Percentiles rank a stretch among this genome's conserved stretches.
phyloP scores from a whole-genome alignment of 2,113 vertebrate species.

The Strix aluco region DNA sequence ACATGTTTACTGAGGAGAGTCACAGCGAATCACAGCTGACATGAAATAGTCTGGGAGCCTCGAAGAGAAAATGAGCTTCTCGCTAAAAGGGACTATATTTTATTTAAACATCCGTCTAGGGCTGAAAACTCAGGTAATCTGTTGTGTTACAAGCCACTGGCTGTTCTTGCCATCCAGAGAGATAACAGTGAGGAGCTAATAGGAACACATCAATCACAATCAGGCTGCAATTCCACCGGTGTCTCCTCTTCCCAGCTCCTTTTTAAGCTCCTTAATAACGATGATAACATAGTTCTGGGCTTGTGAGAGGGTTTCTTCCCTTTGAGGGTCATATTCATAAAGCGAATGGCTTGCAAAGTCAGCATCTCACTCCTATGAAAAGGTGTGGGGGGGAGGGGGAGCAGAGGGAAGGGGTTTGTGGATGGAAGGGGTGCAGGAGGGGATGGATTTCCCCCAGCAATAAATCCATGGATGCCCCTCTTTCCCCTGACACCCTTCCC shows the following conservation, averaged over 20 bases:
- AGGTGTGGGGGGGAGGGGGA: background rate
- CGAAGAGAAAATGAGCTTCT: slow-evolving; percentile 89
- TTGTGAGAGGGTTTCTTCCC: slow-evolving; percentile 75
- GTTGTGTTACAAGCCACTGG: slow-evolving; percentile 97
- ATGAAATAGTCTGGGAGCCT: slow-evolving; percentile 82
- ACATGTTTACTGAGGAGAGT: slow-evolving; percentile 91
- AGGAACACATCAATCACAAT: slow-evolving; percentile 95
- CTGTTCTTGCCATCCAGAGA: slow-evolving; percentile 88
- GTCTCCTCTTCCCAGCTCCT: slow-evolving; percentile 83
- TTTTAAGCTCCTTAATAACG: slow-evolving; percentile 87
- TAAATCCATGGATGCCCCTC: slow-evolving; percentile 4
- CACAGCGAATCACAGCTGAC: slow-evolving; percentile 87
- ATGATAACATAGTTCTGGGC: slow-evolving; percentile 89
- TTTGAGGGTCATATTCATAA: slow-evolving; percentile 83
- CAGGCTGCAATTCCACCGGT: slow-evolving; percentile 85
- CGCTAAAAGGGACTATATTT: slow-evolving; percentile 92
- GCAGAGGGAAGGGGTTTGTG: background rate
- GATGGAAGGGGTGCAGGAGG: background rate
- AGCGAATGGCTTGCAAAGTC: slow-evolving; percentile 80
- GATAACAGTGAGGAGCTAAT: slow-evolving; percentile 87
- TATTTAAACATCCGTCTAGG: slow-evolving; percentile 88
- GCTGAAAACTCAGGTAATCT: slow-evolving; percentile 92
- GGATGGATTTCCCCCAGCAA: background rate
- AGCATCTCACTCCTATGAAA: slow-evolving; percentile 79
- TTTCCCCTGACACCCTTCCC: slow-evolving; percentile 21